Conservation (phyloP, 2,888 invertebrate genomes). For the Orthonevra nobilis region DNA sequence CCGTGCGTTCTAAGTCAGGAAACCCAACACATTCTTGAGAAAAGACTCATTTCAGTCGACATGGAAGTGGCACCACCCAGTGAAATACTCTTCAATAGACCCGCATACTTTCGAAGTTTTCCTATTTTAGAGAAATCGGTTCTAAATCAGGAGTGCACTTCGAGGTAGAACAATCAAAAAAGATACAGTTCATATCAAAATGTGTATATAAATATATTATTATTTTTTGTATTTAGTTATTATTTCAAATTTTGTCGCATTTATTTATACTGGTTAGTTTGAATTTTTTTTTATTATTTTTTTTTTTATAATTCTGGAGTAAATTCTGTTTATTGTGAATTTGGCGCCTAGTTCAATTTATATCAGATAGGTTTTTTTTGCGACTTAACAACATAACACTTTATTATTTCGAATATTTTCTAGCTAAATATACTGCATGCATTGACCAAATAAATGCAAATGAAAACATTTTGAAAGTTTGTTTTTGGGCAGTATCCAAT, state of each 20-base stretch:
- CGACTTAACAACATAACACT: neutral
- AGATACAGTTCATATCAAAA: conserved; percentile 16
- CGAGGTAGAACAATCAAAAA: conserved; percentile 81
- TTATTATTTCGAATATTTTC: conserved; percentile 9
- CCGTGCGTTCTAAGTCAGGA: conserved; percentile 85
- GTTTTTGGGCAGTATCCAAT: conserved; percentile 29
- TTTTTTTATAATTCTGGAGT: conserved; percentile 37
- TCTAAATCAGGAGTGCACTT: conserved; percentile 87
- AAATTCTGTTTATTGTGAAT: conserved; percentile 47
- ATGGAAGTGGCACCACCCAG: conserved; percentile 91
- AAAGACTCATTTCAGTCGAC: conserved; percentile 86
- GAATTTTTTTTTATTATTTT: conserved; percentile 34
- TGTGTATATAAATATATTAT: too few species aligned
- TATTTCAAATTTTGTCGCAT: neutral
- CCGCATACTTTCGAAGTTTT: conserved; percentile 89
- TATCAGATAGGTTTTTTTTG: neutral
- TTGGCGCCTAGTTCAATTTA: too few species aligned
- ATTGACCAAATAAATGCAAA: conserved; percentile 57
- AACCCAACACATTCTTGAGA: conserved; percentile 84
- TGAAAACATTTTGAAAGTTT: conserved; percentile 38
- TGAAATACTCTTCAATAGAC: conserved; percentile 88
- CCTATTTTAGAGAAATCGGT: conserved; percentile 89
- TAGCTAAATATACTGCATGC: conserved; percentile 48
- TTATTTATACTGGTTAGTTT: conserved; percentile 50
- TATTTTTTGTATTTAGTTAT: conserved; percentile 23